Percentiles rank a stretch among this genome's conserved stretches.
Conservation (phyloP, 2,797 vertebrate species). For the Sylvia borin region DNA sequence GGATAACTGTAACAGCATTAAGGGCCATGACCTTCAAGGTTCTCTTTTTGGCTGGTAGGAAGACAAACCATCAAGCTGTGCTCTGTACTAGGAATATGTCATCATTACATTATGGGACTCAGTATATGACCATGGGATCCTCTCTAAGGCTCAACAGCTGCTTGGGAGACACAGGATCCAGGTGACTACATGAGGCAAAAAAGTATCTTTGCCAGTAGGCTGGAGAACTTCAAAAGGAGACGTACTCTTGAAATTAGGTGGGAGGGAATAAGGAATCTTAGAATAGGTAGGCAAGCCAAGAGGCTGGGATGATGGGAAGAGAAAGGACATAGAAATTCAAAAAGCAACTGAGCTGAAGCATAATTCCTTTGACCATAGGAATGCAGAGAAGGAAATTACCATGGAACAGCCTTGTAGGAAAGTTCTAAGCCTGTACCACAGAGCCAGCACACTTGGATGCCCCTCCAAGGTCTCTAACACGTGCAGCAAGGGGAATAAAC, state of each 20-base stretch:
- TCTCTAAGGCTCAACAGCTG: neutral
- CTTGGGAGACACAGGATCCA: neutral
- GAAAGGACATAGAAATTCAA: neutral
- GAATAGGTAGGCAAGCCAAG: neutral
- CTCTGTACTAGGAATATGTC: neutral
- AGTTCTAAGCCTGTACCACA: neutral
- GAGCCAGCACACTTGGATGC: neutral
- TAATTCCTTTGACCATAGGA: neutral
- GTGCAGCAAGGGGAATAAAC: neutral
- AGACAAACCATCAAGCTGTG: neutral
- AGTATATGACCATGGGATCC: neutral
- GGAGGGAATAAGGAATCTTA: neutral
- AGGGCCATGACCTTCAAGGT: neutral
- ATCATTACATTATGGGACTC: neutral
- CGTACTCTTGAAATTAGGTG: neutral
- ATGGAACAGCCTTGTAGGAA: neutral
- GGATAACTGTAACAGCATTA: neutral
- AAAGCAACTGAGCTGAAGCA: neutral
- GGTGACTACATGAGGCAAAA: neutral
- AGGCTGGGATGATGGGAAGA: neutral
- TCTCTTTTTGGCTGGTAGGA: neutral
- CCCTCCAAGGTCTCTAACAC: neutral
- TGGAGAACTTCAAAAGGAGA: neutral
- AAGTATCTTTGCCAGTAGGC: neutral
- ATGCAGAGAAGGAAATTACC: neutral